Base-by-base conservation (phyloP, 2,797 vertebrate genomes). In the Diglossa cyanea region DNA sequence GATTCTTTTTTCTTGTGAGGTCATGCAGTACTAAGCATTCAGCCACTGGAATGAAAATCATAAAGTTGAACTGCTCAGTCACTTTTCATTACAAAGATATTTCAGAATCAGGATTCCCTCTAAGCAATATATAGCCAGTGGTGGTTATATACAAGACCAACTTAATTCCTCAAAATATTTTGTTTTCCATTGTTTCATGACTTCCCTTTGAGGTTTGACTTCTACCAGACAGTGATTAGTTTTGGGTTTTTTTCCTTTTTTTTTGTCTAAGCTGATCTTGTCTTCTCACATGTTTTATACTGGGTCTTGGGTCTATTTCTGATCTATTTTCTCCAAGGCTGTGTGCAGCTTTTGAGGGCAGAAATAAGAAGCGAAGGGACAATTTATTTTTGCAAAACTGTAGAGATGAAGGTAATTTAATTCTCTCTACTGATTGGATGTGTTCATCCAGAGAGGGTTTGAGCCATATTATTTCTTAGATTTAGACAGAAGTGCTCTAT, bases 171-270 rank as follows among this genome's bases (percentile, higher is more conserved):
- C 26, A 19, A 67, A 65, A 10, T 40, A 3, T 33, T 87, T 90
- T 40, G 3, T 33, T 87, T 90, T 74, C 39, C 8, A 19, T 44
- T 61, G 4, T 88, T 77, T 83, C 11, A 26, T 21, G 2, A 42
- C 12, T 86, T 84, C 3, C 4, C 6, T 75, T 65, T 40, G 18
- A 47, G 39, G 3, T 77, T 54, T 71, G 25, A 5, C 17, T 90
- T 74, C 28, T 72, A 14, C 11, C 51, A 48, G 24, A 30, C 13
- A 24, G 31, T 37, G 23, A 26, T 6, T 80, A 7, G 3, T n/a
- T 57, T 51, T 3, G 7, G 3, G 1, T 33, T 21, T 25, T 3
- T 30, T 62, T 48, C 0, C 1, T n/a, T 33, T 26, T 44, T 33
- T 40, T 74, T 30, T 6, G 0, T 13, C 30, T 58, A 33, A 68